Percentiles rank a stretch among this genome's conserved stretches.
Evolutionary conservation across 2,113 vertebrate genomes (phyloP).

Genomic region (Phoxinus phoxinus): DNA sequence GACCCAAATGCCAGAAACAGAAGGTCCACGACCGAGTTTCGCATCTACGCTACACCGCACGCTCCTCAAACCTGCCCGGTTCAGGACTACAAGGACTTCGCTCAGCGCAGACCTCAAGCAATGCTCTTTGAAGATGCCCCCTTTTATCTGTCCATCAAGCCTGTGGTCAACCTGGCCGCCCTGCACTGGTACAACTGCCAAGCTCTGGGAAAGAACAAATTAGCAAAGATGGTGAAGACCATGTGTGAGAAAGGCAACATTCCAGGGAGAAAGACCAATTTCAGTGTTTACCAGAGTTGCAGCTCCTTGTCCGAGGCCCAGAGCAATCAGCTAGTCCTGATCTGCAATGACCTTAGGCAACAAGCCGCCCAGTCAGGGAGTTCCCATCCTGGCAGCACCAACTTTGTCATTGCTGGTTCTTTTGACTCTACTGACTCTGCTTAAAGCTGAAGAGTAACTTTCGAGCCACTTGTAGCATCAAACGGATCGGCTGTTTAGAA

Average conservation of each 20-base stretch:
- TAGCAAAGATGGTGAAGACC: conserved; percentile 88
- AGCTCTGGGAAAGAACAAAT: conserved; percentile 85
- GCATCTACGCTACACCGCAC: conserved; percentile 83
- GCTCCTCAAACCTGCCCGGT: conserved; percentile 83
- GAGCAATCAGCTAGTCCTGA: conserved; percentile 85
- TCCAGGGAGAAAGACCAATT: conserved; percentile 84
- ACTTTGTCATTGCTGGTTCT: conserved; percentile 83
- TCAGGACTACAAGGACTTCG: conserved; percentile 86
- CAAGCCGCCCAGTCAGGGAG: conserved; percentile 82
- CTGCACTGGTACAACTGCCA: conserved; percentile 88
- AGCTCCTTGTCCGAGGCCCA: conserved; percentile 85
- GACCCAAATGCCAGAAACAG: conserved; percentile 79
- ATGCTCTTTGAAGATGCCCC: conserved; percentile 85
- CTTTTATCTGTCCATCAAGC: conserved; percentile 86
- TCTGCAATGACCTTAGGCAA: conserved; percentile 86
- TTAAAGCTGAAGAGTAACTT: conserved; percentile 44
- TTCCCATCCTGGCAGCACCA: conserved; percentile 74
- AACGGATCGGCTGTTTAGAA: neutral
- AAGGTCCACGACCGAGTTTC: conserved; percentile 77
- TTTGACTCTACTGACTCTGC: conserved; percentile 83
- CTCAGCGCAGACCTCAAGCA: conserved; percentile 82
- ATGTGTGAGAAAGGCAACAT: conserved; percentile 90
- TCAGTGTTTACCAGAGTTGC: conserved; percentile 87
- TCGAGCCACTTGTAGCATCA: neutral
- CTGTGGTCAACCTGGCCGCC: conserved; percentile 81